A percentile compares a stretch with the other conserved stretches of the same genome.
Evolutionary conservation across 2,888 invertebrate genomes (phyloP).

Genomic region (Hypomecis punctinalis): DNA sequence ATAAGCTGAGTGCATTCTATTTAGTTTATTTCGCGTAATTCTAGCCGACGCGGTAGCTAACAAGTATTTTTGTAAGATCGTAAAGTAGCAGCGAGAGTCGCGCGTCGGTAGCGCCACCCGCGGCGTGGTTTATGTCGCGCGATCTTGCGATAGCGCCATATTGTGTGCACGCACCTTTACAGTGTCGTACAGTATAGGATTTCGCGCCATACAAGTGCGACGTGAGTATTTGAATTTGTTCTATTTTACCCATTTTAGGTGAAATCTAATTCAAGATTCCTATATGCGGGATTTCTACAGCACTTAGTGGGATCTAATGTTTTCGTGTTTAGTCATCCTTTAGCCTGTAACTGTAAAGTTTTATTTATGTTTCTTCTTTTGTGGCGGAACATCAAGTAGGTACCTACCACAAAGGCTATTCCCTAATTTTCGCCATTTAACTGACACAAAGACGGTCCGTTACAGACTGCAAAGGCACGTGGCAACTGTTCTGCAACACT

Average conservation of each 20-base stretch:
- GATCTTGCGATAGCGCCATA: constrained; percentile 68
- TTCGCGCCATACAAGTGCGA: constrained; percentile 58
- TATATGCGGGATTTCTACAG: constrained; percentile 12
- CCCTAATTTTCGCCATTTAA: constrained; percentile 44
- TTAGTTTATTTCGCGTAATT: constrained; percentile 45
- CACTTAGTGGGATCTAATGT: neutral
- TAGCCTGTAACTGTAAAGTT: too few species aligned
- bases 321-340: constrained; percentile 3
- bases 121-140: constrained; percentile 75
- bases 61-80: constrained; percentile 57
- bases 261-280: constrained; percentile 40
- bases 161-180: constrained; percentile 71
- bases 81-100: constrained; percentile 57
- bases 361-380: too few species aligned
- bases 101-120: constrained; percentile 77
- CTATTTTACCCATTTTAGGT: constrained; percentile 45
- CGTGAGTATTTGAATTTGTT: constrained; percentile 53
- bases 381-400: too few species aligned
- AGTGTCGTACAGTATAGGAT: constrained; percentile 45
- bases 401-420: constrained; percentile 20
- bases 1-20: constrained; percentile 25
- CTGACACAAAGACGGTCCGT: constrained; percentile 35
- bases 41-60: constrained; percentile 51
- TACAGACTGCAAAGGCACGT: constrained; percentile 54
- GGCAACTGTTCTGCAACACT: constrained; percentile 55